A percentile compares a stretch with the other conserved stretches of the same genome.
Evolutionary conservation across 2,888 invertebrate species (phyloP).

Genomic region (Punctoribates punctum): DNA sequence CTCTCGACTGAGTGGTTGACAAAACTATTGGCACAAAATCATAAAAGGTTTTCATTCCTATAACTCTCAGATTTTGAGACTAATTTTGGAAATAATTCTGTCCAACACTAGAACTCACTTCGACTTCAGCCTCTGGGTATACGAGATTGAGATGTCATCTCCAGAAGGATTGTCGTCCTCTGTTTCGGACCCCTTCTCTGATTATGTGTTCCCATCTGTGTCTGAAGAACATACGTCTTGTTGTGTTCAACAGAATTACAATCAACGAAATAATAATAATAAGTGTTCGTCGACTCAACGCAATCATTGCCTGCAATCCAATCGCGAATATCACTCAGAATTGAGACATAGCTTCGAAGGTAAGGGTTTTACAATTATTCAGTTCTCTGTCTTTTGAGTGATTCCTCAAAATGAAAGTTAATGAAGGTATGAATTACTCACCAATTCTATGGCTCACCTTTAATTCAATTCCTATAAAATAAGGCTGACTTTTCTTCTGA

Average conservation of each 20-base stretch:
- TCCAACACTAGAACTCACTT: background rate
- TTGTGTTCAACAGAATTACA: conserved; percentile 31
- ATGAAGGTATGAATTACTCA: background rate
- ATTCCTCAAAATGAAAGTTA: conserved; percentile 14
- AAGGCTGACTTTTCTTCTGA: too few species aligned
- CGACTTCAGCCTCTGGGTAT: conserved; percentile 25
- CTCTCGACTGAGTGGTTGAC: background rate
- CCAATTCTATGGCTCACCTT: background rate
- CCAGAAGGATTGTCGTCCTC: conserved; percentile 40
- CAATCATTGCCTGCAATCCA: conserved; percentile 29
- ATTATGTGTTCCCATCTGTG: conserved; percentile 34
- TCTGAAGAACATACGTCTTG: conserved; percentile 18
- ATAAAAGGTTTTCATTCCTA: conserved; percentile 9
- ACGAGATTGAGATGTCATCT: conserved; percentile 40
- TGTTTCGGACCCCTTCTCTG: conserved; percentile 29
- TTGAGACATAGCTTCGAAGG: conserved; percentile 15
- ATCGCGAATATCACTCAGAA: conserved; percentile 4
- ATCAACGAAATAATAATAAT: conserved; percentile 34
- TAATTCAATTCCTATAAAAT: background rate
- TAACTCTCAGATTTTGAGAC: background rate
- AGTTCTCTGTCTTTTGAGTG: background rate
- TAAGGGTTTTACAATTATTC: background rate
- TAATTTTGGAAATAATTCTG: conserved; percentile 31
- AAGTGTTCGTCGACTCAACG: conserved; percentile 21
- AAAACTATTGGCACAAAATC: background rate